These are phyloP conservation scores for Drosophila trichaetosa DNA, from an alignment of 2,888 invertebrate genomes.

Conservation along the genomic window DNA sequence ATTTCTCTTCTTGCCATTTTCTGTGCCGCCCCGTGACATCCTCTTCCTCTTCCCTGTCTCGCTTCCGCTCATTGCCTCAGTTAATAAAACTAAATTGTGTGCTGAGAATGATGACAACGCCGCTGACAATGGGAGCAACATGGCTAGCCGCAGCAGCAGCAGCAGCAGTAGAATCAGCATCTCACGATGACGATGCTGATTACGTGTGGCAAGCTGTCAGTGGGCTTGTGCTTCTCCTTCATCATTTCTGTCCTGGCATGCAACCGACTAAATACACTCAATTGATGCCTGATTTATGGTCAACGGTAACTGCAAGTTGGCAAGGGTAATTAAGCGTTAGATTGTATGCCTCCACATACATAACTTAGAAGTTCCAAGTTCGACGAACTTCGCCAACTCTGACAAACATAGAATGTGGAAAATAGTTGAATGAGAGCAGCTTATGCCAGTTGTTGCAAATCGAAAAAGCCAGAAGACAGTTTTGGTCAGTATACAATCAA, in stretches of 20 bases:
- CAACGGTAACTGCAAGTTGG: conserved; percentile 8
- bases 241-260: not conserved
- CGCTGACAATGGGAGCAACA: conserved; percentile 27
- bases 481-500: not conserved
- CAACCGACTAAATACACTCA: conserved; percentile 16
- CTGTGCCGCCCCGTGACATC: conserved; percentile 15
- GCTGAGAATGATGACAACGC: conserved; percentile 65
- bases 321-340: conserved; percentile 35
- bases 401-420: conserved; percentile 22
- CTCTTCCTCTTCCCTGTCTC: conserved; percentile 1
- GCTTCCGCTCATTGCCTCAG: conserved; percentile 39
- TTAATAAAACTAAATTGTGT: conserved; percentile 79
- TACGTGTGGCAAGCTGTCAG: conserved; percentile 3
- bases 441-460: conserved; percentile 1
- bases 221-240: not conserved
- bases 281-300: conserved; percentile 23
- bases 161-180: conserved; percentile 18
- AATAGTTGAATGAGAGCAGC: conserved; percentile 26
- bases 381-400: not conserved
- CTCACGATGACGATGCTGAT: conserved; percentile 34
- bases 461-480: conserved; percentile 22
- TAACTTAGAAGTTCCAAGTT: conserved; percentile 14
- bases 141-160: not conserved
- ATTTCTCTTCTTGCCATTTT: conserved; percentile 52
- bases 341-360: conserved; percentile 10